Base-by-base conservation (phyloP, 2,797 vertebrate species). In the Loris lydekkerianus region DNA sequence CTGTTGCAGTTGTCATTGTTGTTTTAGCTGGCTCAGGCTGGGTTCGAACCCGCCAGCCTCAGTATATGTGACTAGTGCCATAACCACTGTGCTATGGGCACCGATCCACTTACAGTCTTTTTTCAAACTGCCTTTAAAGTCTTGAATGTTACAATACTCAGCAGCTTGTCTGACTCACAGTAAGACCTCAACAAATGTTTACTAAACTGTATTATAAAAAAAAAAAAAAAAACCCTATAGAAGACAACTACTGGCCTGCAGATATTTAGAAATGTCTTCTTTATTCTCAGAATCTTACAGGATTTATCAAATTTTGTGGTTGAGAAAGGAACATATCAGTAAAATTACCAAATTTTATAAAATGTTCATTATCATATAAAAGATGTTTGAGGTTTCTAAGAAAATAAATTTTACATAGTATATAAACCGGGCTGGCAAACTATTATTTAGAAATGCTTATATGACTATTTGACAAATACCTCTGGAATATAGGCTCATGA, bases 251-350 rank as follows among this genome's bases (percentile, higher is more conserved):
- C 3, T 53, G 46, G 10, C 29, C 34, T 40, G 25, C 15, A 75
- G 34, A 88, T 56, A 85, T 29, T 77, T 80, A 83, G 40, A 94
- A 91, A 70, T 70, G 34, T 75, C 72, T 94, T 90, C 17, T 81
- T 95, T 75, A 73, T 61, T 93, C 86, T 77, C 37, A 93, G 84
- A 93, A 80, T 60, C 61, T 83, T 37, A 90, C 84, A 10, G 40
- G 20, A 69, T 91, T 93, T 86, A 80, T 69, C 23, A 75, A 78
- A 80, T 83, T 84, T 78, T 75, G 11, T 77, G 63, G 60, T 23
- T 75, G 27, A 89, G 63, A 91, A 96, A 81, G 77, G 18, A 70
- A 70, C 2, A 49, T 60, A 56, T 49, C 17, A 63, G 43, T 80
- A 95, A 86, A 90, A 65, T 18, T 83, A 81, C 34, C 88, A 77